A percentile compares a stretch with the other conserved stretches of the same genome.
phyloP scores from a whole-genome alignment of 2,113 vertebrate genomes.

The Heloderma charlesbogerti region DNA sequence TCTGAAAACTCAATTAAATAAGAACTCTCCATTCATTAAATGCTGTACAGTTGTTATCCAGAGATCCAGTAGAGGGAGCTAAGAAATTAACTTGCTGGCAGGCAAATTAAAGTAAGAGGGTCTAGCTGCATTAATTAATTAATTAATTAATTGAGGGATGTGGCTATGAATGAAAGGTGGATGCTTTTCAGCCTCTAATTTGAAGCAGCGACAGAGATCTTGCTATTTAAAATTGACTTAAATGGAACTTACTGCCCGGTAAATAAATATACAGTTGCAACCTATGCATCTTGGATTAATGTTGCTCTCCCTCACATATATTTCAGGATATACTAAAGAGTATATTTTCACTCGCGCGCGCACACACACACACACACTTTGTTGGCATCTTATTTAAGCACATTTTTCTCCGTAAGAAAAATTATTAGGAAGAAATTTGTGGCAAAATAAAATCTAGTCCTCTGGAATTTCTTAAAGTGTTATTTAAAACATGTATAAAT shows the following conservation, averaged over 20 bases:
- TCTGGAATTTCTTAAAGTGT: not conserved
- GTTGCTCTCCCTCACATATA: not conserved
- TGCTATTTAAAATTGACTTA: not conserved
- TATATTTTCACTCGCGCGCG: too few relatives aligned
- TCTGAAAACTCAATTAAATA: not conserved
- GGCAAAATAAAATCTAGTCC: not conserved
- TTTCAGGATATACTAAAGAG: not conserved
- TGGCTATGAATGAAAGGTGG: not conserved
- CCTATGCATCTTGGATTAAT: not conserved
- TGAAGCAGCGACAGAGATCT: not conserved
- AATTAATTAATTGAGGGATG: not conserved
- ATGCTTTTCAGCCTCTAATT: not conserved
- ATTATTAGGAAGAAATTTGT: too few relatives aligned
- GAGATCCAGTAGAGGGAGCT: constrained; percentile 33
- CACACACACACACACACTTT: not conserved
- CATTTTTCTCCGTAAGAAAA: not conserved
- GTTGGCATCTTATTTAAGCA: not conserved
- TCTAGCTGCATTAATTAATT: not conserved
- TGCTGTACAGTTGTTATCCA: not conserved
- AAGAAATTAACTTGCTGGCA: constrained; percentile 19
- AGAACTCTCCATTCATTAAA: rapidly evolving
- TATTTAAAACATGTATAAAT: rapidly evolving
- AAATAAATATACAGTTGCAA: not conserved
- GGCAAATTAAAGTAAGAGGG: not conserved
- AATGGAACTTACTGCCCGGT: not conserved